Evolutionary conservation across 2,797 vertebrate species (phyloP), one percentile per base, ranked within the genome.

Genomic region (Bucorvus abyssinicus): DNA sequence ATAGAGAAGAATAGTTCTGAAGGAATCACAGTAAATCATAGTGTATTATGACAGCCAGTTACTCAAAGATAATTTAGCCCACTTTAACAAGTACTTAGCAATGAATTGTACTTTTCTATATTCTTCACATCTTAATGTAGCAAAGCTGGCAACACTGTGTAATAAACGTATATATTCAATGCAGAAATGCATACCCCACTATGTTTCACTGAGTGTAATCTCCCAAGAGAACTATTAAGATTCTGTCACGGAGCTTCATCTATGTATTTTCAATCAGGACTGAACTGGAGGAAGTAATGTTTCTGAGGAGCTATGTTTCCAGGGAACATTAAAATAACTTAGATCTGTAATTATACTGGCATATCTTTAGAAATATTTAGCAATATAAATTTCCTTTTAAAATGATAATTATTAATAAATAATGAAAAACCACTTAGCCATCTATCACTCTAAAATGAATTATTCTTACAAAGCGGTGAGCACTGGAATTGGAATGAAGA

Each of bases 401-500:
- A 96, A 87, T 61, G 96, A 89, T 90, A 87, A 92, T 92, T 90
- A 42, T 78, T 92, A 95, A 93, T 91, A 96, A 95, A 93, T 70
- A 93, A 90, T 60, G 53, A 87, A 87, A 93, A 93, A 95, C 81
- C 81, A 79, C 53, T 84, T 90, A 83, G 24, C 60, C 79, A 91
- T 16, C 38, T 84, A 87, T 40, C 32, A 90, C 61, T 96, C 47
- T 89, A 92, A 93, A 96, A 95, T 87, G 64, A 95, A 92, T 96
- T 94, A 90, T 89, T 96, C 70, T 85, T 79, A 92, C 61, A 80
- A 95, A 94, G 68, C 61, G 44, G 27, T 93, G 68, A 76, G 3
- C 38, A 44, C 40, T 95, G 75, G 83, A 93, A 91, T 85, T 60
- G 29, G 68, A 93, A 90, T 89, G 63, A 90, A 55, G 47, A 95